Percentiles rank a stretch among this genome's conserved stretches.
phyloP scores from a whole-genome alignment of 1,140 invertebrate genomes.

The Drosophila santomea region DNA sequence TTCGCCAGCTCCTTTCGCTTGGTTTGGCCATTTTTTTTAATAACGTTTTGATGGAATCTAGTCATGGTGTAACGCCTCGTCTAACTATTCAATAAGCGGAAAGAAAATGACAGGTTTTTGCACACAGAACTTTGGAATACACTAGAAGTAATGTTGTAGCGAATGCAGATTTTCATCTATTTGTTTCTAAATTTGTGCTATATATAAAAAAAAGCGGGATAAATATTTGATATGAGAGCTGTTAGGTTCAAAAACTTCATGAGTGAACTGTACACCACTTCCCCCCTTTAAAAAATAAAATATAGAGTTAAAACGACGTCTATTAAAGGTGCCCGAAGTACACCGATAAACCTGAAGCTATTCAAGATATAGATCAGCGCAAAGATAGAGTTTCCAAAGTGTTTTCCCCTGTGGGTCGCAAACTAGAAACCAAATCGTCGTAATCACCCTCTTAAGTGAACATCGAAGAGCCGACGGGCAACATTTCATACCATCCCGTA shows the following conservation, averaged over 20 bases:
- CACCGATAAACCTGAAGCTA: neutral
- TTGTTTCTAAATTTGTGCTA: no score
- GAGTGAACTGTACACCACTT: neutral
- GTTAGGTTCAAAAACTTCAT: no score
- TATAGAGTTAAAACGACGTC: neutral
- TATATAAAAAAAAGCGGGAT: no score
- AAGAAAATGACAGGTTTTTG: conserved; percentile 12
- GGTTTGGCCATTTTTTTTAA: conserved; percentile 38
- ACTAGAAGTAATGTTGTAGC: neutral
- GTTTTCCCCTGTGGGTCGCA: neutral
- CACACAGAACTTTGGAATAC: conserved; percentile 9
- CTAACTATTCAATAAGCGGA: conserved; percentile 70
- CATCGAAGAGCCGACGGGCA: conserved; percentile 40
- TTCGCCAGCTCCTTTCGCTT: conserved; percentile 14
- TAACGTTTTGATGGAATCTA: conserved; percentile 72
- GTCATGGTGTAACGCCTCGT: conserved; percentile 49
- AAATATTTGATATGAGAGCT: no score
- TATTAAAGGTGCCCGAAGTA: neutral
- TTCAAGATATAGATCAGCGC: conserved; percentile 9
- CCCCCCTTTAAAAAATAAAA: no score
- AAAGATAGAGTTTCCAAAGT: conserved; percentile 6
- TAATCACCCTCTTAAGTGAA: conserved; percentile 21
- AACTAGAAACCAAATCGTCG: conserved; percentile 6
- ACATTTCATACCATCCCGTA: conserved; percentile 32
- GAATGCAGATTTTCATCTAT: no score